A percentile compares a stretch with the other conserved stretches of the same genome.
Evolutionary conservation across 2,113 vertebrate genomes (phyloP).

Genomic region (Trematocara nigrifrons): DNA sequence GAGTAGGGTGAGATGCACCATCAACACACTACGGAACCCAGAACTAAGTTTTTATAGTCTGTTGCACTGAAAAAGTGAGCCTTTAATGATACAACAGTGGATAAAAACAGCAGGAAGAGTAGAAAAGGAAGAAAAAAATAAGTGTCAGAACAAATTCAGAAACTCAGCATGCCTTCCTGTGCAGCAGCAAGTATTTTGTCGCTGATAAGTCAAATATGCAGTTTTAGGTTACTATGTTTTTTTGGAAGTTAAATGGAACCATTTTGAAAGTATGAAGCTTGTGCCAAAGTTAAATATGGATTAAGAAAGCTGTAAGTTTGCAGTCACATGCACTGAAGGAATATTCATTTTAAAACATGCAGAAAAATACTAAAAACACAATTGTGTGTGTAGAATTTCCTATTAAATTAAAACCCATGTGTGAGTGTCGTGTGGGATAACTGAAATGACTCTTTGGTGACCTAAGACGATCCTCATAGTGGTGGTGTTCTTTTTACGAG

Average conservation of each 20-base stretch:
- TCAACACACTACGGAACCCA: neutral
- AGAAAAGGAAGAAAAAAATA: neutral
- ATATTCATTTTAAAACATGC: neutral
- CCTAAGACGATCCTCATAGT: neutral
- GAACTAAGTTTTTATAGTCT: neutral
- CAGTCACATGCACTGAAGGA: neutral
- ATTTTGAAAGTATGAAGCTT: neutral
- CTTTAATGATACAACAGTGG: neutral
- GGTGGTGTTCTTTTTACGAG: neutral
- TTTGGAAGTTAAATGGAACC: neutral
- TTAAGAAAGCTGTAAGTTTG: neutral
- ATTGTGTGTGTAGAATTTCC: neutral
- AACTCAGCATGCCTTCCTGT: neutral
- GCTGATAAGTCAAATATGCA: neutral
- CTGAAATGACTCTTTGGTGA: neutral
- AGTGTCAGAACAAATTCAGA: neutral
- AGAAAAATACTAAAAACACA: neutral
- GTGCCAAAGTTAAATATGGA: neutral
- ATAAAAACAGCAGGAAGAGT: neutral
- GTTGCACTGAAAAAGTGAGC: neutral
- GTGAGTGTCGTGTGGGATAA: neutral
- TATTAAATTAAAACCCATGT: neutral
- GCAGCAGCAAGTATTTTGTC: neutral
- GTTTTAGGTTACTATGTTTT: neutral
- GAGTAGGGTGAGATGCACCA: neutral